These are phyloP conservation scores for Pollachius pollachius DNA, from an alignment of 2,113 vertebrate genomes.

Conservation along the genomic window DNA sequence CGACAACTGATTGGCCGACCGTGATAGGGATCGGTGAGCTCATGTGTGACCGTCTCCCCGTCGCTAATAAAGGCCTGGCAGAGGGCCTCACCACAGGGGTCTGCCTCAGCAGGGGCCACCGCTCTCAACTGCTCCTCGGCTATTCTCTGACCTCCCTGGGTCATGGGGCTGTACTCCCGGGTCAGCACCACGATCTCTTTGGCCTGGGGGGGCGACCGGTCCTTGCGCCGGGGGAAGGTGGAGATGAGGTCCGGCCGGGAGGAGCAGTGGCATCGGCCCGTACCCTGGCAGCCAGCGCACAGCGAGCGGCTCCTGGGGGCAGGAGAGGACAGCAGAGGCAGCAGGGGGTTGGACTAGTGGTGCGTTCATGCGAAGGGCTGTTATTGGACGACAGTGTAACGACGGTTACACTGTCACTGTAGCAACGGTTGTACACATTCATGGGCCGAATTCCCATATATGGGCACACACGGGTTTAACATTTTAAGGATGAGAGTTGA, in stretches of 20 bases:
- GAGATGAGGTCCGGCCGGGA: constrained; percentile 50
- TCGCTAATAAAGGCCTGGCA: not conserved
- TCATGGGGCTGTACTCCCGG: constrained; percentile 50
- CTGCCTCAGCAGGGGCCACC: constrained; percentile 33
- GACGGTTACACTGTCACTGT: too few species aligned
- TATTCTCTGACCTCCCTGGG: constrained; percentile 38
- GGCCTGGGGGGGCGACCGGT: constrained; percentile 26
- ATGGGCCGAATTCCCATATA: not conserved
- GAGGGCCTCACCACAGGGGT: constrained; percentile 47
- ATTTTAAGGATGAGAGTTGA: not conserved
- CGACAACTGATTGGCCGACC: too few species aligned
- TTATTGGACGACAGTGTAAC: not conserved
- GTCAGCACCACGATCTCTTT: constrained; percentile 62
- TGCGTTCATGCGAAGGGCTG: too few species aligned
- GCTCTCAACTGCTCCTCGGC: constrained; percentile 33
- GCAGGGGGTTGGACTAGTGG: too few species aligned
- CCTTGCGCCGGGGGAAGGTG: constrained; percentile 44
- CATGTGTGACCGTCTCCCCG: too few species aligned
- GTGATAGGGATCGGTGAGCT: too few species aligned
- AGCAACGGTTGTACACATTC: not conserved
- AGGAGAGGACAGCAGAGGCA: too few species aligned
- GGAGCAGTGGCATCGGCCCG: constrained; percentile 50
- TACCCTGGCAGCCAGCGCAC: constrained; percentile 35
- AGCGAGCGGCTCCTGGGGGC: constrained; percentile 37
- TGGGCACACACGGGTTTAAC: not conserved